Evolutionary conservation across 1,140 invertebrate genomes (phyloP), one percentile per base, ranked within the genome.

Genomic region (Hyles euphorbiae): DNA sequence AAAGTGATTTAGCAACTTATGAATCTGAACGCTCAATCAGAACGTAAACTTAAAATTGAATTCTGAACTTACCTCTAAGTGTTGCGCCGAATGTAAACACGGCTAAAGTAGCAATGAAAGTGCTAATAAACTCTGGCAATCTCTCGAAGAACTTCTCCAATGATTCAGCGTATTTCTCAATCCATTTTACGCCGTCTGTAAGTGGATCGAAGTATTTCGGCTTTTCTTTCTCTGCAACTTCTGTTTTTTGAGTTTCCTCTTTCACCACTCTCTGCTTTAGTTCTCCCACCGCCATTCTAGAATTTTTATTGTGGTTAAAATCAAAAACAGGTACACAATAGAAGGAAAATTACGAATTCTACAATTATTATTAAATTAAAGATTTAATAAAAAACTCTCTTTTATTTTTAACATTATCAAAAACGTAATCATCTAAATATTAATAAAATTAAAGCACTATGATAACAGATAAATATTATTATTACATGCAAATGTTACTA

Each of bases 11-110:
- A 1, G 22, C 22, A 22, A 22, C 22, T 22, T 22, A 22, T 22
- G 22, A 22, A 22, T 22, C 2, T 22, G 2, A 22, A 22, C 22
- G 22, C 22, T 22, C 22, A 22, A 22, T 22, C 36, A 40, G 36
- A 40, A 5, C 8, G 5, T 40, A 5, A 5, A 5, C 8, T 40
- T 40, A 3, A 5, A 53, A 43, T 53, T 5, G 40, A 53, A 43
- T 5, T 56, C 22, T 5, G 33, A n/a, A 12, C 68, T 67, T 72
- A 92, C 92, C 92, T 90, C 91, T 83, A 48, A 92, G 79, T 3
- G 90, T 91, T 12, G 91, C 82, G 36, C 91, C 92, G 33, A 92
- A 82, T 43, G 91, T 86, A 69, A 93, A 92, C 10, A 92, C 81
- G 3, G 91, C 91, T 3, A 91, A 67, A 7, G 90, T 91, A 0